Evolutionary conservation across 2,888 invertebrate genomes (phyloP).

Genomic region (Eurytoma californica): DNA sequence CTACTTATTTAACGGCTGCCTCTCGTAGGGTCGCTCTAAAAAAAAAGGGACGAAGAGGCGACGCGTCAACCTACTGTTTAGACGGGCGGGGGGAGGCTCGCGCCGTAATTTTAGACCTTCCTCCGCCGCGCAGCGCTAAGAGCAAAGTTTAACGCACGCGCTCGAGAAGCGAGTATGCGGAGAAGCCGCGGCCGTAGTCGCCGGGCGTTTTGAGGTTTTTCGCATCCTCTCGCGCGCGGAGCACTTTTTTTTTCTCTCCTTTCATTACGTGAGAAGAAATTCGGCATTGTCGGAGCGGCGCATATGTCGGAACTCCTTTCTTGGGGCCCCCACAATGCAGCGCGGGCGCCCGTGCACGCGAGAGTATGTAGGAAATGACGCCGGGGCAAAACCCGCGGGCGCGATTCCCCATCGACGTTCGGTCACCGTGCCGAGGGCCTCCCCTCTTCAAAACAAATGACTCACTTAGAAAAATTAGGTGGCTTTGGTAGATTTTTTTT

Average conservation of each 20-base stretch:
- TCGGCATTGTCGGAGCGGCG: constrained; percentile 32
- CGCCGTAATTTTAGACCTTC: too few species aligned
- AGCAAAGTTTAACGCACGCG: constrained; percentile 21
- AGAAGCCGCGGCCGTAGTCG: constrained; percentile 1
- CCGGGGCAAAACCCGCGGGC: constrained; percentile 29
- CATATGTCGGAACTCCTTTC: constrained; percentile 37
- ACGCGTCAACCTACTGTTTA: neutral
- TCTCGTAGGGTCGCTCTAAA: constrained; percentile 13
- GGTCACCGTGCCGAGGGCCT: neutral
- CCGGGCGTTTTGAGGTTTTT: neutral
- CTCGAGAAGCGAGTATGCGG: constrained; percentile 11
- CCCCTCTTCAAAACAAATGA: constrained; percentile 30
- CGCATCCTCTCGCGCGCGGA: constrained; percentile 21
- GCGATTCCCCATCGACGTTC: neutral
- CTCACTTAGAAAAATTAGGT: constrained; percentile 35
- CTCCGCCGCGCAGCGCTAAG: neutral
- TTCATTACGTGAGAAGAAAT: constrained; percentile 48
- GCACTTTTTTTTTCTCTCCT: constrained; percentile 24
- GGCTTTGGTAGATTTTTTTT: neutral
- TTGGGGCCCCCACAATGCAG: neutral
- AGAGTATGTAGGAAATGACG: constrained; percentile 26
- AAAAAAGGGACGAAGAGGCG: neutral
- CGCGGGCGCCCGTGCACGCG: neutral
- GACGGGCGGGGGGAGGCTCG: too few species aligned
- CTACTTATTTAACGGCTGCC: neutral